These are phyloP conservation scores for Netelia fuscicornis DNA, from an alignment of 2,888 invertebrate genomes.

Conservation along the genomic window DNA sequence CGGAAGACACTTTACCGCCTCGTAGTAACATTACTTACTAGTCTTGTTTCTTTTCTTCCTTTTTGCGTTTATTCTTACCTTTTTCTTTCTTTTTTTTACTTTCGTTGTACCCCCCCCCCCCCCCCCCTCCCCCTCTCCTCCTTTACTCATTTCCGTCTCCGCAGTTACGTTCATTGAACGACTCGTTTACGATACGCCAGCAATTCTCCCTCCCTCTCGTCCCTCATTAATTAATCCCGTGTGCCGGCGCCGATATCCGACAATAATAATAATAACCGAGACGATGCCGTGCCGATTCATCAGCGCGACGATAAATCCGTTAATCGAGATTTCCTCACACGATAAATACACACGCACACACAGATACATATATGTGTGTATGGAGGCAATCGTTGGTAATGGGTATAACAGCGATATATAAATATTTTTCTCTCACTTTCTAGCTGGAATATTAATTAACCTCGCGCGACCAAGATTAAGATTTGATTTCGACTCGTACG, in stretches of 20 bases:
- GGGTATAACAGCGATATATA: background rate
- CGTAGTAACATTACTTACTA: conserved; percentile 60
- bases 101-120: background rate
- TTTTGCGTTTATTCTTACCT: conserved; percentile 19
- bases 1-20: conserved; percentile 64
- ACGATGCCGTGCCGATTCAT: conserved; percentile 38
- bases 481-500: background rate
- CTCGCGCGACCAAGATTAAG: background rate
- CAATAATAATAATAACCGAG: background rate
- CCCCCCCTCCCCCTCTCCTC: background rate
- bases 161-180: conserved; percentile 38
- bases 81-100: conserved; percentile 16
- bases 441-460: background rate
- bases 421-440: conserved; percentile 6
- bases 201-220: conserved; percentile 43
- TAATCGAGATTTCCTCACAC: conserved; percentile 51
- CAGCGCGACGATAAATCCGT: conserved; percentile 56
- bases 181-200: conserved; percentile 57
- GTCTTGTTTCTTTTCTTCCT: conserved; percentile 31
- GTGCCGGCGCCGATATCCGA: conserved; percentile 44
- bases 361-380: background rate
- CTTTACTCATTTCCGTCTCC: conserved; percentile 37
- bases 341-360: conserved; percentile 15
- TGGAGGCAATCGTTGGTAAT: background rate
- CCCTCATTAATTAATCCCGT: conserved; percentile 51